Evolutionary conservation across 2,113 vertebrate species (phyloP), one percentile per base, ranked within the genome.

Genomic region (Ancistrus triradiatus): DNA sequence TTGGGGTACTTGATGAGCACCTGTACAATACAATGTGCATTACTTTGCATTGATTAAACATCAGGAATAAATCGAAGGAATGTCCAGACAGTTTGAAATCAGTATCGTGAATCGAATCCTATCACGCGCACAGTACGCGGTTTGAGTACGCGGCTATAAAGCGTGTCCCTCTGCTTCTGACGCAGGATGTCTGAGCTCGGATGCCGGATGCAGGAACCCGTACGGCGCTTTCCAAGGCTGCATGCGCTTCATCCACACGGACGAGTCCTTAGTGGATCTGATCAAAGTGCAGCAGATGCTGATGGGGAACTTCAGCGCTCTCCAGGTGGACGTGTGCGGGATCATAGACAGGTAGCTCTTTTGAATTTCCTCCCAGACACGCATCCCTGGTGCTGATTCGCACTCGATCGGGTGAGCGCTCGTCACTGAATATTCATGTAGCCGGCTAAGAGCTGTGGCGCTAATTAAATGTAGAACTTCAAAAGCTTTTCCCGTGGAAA

Each of bases 271-370:
- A 19, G 85, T 93, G 46, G 90, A 98, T 72, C 84, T 98, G 57
- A 93, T 93, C 74, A 81, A 86, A 67, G 88, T 97, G 59, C 95
- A 98, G 72, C 85, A 91, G 73, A 90, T 89, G 18, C 14, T 81
- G 24, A 74, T 92, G 9, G 94, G 93, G 42, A 94, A 93, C 85
- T 98, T 93, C 87, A 95, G 89, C 71, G 86, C 91, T 66, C 80
- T 98, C 63, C 91, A 93, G 74, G 90, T 97, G 81, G 95, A 97
- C 77, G 84, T 93, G 40, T 98, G 95, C 61, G 93, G 91, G 37
- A 96, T 98, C 77, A 89, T 82, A 35, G 95, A 98, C 84, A 92
- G 95, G 95, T 97, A 70, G n/a, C n/a, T n/a, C n/a, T n/a, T n/a
- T n/a, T 83, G 83, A 69, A 11, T 2, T 13, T 37, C 35, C 35